phyloP scores from a whole-genome alignment of 2,888 invertebrate species.

The Linnaemya tessellans region DNA sequence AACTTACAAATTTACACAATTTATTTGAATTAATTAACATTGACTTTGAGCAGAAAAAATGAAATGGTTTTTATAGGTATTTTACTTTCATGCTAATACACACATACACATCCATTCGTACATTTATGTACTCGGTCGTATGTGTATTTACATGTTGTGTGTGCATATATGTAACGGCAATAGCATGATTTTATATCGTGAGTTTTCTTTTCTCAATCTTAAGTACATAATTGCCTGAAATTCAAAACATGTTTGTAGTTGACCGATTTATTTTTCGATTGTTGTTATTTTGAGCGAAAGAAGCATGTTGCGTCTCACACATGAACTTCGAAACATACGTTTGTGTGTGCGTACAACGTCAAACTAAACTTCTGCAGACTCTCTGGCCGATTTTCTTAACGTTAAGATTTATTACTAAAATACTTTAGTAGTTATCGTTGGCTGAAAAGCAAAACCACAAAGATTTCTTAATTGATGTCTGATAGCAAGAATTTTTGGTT shows the following conservation, averaged over 20 bases:
- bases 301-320: not conserved
- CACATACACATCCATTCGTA: no score
- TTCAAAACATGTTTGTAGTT: constrained; percentile 35
- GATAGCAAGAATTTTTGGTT: no score
- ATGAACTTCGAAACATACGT: not conserved
- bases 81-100: constrained; percentile 1
- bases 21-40: constrained; percentile 56
- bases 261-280: constrained; percentile 27
- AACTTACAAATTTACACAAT: not conserved
- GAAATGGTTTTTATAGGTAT: constrained; percentile 16
- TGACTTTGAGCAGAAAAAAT: constrained; percentile 62
- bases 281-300: constrained; percentile 27
- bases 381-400: not conserved
- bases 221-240: constrained; percentile 30
- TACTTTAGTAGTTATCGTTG: no score
- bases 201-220: not conserved
- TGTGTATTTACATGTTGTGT: not conserved
- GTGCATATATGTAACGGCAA: not conserved
- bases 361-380: not conserved
- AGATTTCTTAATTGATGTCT: no score
- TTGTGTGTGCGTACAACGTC: not conserved
- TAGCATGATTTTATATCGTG: not conserved
- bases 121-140: not conserved
- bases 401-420: no score
- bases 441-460: no score